phyloP scores from a whole-genome alignment of 2,888 invertebrate species.

The Stratiomys singularior region DNA sequence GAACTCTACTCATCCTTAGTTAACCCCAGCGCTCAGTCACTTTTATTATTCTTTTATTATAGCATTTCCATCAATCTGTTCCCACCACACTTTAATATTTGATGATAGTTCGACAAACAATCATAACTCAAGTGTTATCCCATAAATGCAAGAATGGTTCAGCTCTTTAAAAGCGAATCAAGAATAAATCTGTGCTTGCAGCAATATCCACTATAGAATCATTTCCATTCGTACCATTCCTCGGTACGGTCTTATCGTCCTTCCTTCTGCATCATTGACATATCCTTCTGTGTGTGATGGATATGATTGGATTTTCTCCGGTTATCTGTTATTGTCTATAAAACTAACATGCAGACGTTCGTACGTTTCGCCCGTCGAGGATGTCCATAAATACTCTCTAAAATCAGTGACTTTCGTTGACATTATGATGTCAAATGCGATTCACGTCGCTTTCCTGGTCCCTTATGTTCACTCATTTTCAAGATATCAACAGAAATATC shows the following conservation, averaged over 20 bases:
- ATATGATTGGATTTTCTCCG: constrained; percentile 18
- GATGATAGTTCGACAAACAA: no score
- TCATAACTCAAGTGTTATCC: no score
- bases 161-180: no score
- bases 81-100: no score
- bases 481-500: background rate
- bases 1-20: no score
- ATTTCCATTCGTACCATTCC: background rate
- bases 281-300: constrained; percentile 17
- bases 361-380: background rate
- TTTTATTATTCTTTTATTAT: no score
- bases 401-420: background rate
- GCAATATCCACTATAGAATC: no score
- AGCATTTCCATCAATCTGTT: no score
- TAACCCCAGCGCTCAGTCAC: no score
- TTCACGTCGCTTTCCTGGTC: background rate
- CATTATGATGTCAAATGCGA: constrained; percentile 14
- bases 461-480: constrained; percentile 17
- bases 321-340: constrained; percentile 17
- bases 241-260: background rate
- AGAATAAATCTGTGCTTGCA: no score
- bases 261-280: background rate
- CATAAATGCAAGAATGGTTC: no score
- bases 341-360: background rate
- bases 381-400: constrained; percentile 8